These are phyloP conservation scores for Pomacea canaliculata DNA, from an alignment of 2,888 invertebrate genomes.

Conservation along the genomic window DNA sequence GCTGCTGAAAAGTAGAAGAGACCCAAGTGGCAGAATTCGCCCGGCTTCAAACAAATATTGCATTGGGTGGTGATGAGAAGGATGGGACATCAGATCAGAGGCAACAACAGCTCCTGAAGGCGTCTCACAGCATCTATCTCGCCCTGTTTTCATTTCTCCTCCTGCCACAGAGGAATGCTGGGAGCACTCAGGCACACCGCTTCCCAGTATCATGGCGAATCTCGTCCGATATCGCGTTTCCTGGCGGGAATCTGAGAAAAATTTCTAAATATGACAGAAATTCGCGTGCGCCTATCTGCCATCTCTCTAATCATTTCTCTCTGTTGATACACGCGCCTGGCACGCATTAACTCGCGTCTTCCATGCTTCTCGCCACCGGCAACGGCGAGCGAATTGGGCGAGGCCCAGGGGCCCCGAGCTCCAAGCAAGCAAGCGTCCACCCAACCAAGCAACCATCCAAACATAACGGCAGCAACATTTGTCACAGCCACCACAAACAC, in stretches of 20 bases:
- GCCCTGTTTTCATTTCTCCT: constrained; percentile 24
- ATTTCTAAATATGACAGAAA: constrained; percentile 30
- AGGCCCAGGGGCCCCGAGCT: too few species aligned
- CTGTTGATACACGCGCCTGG: constrained; percentile 4
- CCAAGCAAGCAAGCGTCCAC: too few species aligned
- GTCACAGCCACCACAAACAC: too few species aligned
- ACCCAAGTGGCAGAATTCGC: too few species aligned
- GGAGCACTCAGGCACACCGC: constrained; percentile 19
- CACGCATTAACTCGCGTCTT: neutral
- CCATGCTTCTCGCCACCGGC: too few species aligned
- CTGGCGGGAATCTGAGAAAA: constrained; percentile 28
- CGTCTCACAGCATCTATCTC: neutral
- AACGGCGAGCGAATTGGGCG: too few species aligned
- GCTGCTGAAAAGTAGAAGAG: too few species aligned
- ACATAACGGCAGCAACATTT: too few species aligned
- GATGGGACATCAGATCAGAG: neutral
- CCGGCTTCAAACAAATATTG: neutral
- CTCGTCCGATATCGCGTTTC: constrained; percentile 30
- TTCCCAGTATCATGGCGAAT: constrained; percentile 25
- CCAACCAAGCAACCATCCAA: too few species aligned
- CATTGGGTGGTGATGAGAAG: neutral
- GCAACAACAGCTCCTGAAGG: neutral
- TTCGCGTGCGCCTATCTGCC: constrained; percentile 22
- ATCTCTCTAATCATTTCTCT: constrained; percentile 20
- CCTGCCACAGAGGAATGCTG: constrained; percentile 26